Conservation (phyloP, 2,797 vertebrate species). For the Macroramphosus scolopax region DNA sequence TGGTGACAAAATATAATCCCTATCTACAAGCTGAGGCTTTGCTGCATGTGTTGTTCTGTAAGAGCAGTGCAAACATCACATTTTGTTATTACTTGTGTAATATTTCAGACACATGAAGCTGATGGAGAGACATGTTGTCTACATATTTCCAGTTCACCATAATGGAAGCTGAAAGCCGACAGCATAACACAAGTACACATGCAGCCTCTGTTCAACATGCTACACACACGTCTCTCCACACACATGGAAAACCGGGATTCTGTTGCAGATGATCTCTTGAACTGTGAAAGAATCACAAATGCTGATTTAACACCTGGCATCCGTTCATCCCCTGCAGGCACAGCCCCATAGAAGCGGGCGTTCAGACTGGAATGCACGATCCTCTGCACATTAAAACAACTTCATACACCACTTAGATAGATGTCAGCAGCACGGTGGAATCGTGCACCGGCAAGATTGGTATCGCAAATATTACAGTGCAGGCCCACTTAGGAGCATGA, state of each 20-base stretch:
- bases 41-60: no score
- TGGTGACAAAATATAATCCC: no score
- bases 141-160: no score
- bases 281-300: conserved; percentile 39
- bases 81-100: no score
- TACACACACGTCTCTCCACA: conserved; percentile 29
- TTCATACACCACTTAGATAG: conserved; percentile 56
- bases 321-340: conserved; percentile 39
- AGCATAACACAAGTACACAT: conserved; percentile 3
- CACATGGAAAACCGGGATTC: conserved; percentile 18
- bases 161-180: no score
- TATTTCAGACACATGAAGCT: no score
- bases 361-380: conserved; percentile 58
- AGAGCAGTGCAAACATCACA: no score
- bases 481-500: conserved; percentile 30
- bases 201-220: conserved; percentile 1
- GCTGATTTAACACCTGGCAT: conserved; percentile 55
- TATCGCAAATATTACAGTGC: conserved; percentile 40
- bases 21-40: no score
- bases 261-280: conserved; percentile 36
- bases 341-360: conserved; percentile 29
- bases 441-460: conserved; percentile 44
- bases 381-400: conserved; percentile 45
- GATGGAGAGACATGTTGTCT: no score
- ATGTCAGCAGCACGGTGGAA: conserved; percentile 52